Percentiles rank a stretch among this genome's conserved stretches.
Conservation (phyloP, 2,113 vertebrate species). For the Odontophorus gujanensis region DNA sequence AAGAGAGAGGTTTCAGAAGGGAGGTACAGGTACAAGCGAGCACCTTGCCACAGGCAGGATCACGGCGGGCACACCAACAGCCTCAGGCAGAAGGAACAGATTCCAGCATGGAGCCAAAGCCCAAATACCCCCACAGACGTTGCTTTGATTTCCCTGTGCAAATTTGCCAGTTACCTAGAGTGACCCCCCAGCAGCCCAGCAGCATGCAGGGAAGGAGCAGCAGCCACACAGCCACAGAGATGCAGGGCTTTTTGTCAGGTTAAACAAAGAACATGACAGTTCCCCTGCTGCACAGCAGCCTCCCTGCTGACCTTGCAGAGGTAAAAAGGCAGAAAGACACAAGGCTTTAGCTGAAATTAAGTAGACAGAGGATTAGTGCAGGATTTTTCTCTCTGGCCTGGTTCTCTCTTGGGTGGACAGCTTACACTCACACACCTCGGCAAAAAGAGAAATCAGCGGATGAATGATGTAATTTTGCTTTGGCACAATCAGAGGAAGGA, state of each 20-base stretch:
- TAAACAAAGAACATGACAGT: not conserved
- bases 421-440: not conserved
- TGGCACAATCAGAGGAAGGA: not conserved
- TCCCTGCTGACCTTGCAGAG: not conserved
- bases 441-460: not conserved
- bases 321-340: constrained; percentile 51
- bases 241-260: not conserved
- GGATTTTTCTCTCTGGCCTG: constrained; percentile 71
- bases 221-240: not conserved
- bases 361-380: constrained; percentile 63
- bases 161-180: not conserved
- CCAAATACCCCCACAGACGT: not conserved
- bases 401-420: constrained; percentile 44
- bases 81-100: not conserved
- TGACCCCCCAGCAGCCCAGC: not conserved
- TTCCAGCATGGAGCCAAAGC: not conserved
- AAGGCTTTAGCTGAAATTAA: constrained; percentile 70
- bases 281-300: not conserved
- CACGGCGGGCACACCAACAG: not conserved
- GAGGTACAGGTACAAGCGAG: not conserved
- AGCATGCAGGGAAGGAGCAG: not conserved
- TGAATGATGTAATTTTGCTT: not conserved
- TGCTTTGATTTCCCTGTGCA: not conserved
- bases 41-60: not conserved
- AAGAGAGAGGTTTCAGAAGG: not conserved